Evolutionary conservation across 2,113 vertebrate genomes (phyloP), one percentile per base, ranked within the genome.

Genomic region (Anhinga rufa): DNA sequence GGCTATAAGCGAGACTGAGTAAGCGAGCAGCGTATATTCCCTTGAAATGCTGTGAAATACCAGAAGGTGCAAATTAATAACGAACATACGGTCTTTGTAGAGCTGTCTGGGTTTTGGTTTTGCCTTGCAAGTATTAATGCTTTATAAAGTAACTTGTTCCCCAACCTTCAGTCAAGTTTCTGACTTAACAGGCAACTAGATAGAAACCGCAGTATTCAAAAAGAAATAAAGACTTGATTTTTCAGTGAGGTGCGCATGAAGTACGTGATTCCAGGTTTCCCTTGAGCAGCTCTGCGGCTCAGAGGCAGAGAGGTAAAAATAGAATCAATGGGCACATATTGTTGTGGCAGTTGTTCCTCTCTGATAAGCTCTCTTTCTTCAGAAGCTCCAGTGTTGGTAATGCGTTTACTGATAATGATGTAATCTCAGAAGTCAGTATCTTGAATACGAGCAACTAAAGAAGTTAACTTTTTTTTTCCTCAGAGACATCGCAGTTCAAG

Each of bases 81-180:
- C 0, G 2, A 3, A 3, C 54, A 0, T 2, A 0, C 5, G 24
- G 0, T 19, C 14, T 29, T 28, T 20, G 25, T 8, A 2, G 19
- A 9, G 62, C 4, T 0, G 13, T 4, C 9, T 6, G 38, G 21
- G 26, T 1, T 21, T 36, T 7, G 18, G 3, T 3, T 75, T 51
- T 58, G 3, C 24, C 26, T 18, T 57, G 10, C 10, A 9, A 6
- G 28, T 10, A 4, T 49, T 44, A 19, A 12, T 4, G 29, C 9
- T 31, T 24, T 10, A 10, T 1, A 7, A 34, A 25, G 29, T 18
- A 0, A 3, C 36, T 70, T 49, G 6, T 70, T 49, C 6, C 9
- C 7, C 55, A 32, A 0, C 31, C 21, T 3, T 44, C 24, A 1
- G 24, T 44, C 19, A 4, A 8, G 54, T 48, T 58, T 32, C 19